Base-by-base conservation (phyloP, 2,888 invertebrate genomes). In the Tenthredo distinguenda region DNA sequence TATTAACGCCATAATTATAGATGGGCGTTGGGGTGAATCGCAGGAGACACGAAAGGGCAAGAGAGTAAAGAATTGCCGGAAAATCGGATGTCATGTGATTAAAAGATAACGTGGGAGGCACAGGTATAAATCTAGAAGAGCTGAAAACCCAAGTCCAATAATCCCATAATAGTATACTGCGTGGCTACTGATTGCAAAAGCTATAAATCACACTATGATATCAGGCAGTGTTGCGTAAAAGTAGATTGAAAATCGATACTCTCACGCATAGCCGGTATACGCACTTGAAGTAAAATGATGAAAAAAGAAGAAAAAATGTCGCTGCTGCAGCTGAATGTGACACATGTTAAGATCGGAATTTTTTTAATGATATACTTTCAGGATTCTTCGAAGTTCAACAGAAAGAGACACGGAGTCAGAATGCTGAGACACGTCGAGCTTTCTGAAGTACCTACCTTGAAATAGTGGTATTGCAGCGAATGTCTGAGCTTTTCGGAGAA, bases 201-300 rank as follows among this genome's bases (percentile, higher is more conserved):
- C 47, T 34, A 50, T 77, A 77, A 77, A 77, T 77, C 72, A 74
- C 43, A 43, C 72, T 2, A 43, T 74, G 72, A 74, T 43, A 68
- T 34, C 26, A 34, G 34, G 18, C 15, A 68, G 34, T 7, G 12
- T 34, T 43, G 74, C 21, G 26, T 43, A 74, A 74, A 31, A 74
- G 77, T 77, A 77, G 26, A 77, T 77, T 77, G 77, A 50, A 50
- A 77, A 77, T 77, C 50, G 55, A 50, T 77, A 71, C 26, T 47
- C 26, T 21, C 47, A 71, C 37, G 37, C 71, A 37, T 37, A 71
- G n/a, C 21, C 21, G 6, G 15, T 37, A 37, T 37, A 43, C 40
- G 72, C 26, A 21, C 43, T 74, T 40, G 31, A 40, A 43, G 40
- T 74, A n/a, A 43, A 74, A 40, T 7, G 21, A 43, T 21, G 5